Evolutionary conservation across 2,797 vertebrate genomes (phyloP).

Genomic region (Labeo calbasu): DNA sequence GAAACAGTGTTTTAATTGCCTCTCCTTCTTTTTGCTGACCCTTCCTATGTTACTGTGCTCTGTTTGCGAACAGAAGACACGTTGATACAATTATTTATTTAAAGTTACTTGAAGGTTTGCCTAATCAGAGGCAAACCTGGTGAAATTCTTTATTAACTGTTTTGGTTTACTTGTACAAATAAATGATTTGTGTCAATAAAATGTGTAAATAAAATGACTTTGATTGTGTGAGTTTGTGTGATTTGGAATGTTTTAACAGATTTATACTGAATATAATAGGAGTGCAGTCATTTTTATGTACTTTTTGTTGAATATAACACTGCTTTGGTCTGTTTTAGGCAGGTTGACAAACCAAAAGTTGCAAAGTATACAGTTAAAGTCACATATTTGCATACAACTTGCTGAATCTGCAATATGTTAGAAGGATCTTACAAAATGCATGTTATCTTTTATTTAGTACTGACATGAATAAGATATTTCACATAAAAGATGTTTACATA

Average conservation of each 20-base stretch:
- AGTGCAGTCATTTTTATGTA: background rate
- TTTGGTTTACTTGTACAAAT: slow-evolving; percentile 38
- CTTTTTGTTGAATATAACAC: background rate
- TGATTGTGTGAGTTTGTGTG: slow-evolving; percentile 30
- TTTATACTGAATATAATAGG: background rate
- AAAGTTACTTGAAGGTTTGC: slow-evolving; percentile 21
- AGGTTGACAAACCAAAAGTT: background rate
- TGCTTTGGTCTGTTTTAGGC: background rate
- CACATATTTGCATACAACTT: no score
- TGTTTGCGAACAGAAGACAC: slow-evolving; percentile 24
- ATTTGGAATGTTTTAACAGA: background rate
- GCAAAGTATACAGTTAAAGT: background rate
- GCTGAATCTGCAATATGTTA: no score
- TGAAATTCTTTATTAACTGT: slow-evolving; percentile 28
- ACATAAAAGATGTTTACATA: no score
- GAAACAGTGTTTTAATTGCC: background rate
- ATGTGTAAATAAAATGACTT: slow-evolving; percentile 26
- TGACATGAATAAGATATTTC: no score
- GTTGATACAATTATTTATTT: slow-evolving; percentile 38
- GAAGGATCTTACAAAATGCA: no score
- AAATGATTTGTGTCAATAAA: slow-evolving; percentile 45
- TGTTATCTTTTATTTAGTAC: no score
- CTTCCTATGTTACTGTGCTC: slow-evolving; percentile 18
- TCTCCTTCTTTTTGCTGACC: background rate
- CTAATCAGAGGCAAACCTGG: slow-evolving; percentile 4